A percentile compares a stretch with the other conserved stretches of the same genome.
Evolutionary conservation across 2,797 vertebrate species (phyloP).

Genomic region (Hapalemur alaotrensis): DNA sequence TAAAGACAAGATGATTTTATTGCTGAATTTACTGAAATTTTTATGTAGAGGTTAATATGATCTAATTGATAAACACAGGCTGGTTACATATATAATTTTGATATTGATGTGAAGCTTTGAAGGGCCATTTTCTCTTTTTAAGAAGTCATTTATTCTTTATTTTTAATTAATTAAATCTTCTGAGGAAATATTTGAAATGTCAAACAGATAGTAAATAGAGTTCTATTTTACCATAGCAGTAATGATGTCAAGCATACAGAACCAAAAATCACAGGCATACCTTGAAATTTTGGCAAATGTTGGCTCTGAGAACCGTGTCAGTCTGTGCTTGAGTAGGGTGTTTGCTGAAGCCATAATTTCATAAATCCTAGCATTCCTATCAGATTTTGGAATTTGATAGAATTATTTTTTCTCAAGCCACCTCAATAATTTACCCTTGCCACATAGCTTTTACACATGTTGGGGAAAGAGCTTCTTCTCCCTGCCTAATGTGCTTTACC

Average conservation of each 20-base stretch:
- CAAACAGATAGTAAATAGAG: background rate
- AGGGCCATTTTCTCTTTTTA: background rate
- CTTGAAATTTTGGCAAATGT: background rate
- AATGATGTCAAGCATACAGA: background rate
- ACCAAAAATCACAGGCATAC: background rate
- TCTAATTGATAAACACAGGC: background rate
- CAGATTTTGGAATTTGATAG: background rate
- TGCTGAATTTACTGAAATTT: background rate
- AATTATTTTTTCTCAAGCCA: slow-evolving; percentile 23
- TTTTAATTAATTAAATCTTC: background rate
- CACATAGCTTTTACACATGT: background rate
- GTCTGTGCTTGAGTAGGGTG: background rate
- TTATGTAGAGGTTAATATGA: background rate
- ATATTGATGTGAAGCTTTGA: slow-evolving; percentile 11
- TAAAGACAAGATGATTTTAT: background rate
- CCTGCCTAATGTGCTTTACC: background rate
- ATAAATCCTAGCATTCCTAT: background rate
- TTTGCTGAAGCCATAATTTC: background rate
- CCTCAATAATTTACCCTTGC: slow-evolving; percentile 8
- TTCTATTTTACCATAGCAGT: background rate
- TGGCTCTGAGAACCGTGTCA: background rate
- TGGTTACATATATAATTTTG: background rate
- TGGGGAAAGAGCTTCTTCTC: background rate
- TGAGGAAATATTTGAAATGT: background rate
- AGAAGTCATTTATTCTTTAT: background rate